phyloP scores from a whole-genome alignment of 2,797 vertebrate genomes.

The Sebastes hopkinsi region DNA sequence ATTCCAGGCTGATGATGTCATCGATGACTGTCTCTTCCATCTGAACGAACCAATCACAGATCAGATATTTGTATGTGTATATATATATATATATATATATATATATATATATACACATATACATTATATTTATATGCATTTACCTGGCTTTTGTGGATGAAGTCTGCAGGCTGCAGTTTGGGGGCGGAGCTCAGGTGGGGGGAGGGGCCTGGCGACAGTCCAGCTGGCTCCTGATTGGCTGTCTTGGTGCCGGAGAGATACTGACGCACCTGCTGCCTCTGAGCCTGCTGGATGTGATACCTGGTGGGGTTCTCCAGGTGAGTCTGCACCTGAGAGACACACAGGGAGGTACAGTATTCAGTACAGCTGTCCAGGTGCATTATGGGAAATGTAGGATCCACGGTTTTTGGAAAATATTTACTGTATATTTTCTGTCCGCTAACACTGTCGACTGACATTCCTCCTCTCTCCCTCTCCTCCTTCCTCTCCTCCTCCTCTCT shows the following conservation, averaged over 20 bases:
- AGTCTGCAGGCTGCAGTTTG: constrained; percentile 64
- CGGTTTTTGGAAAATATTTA: not conserved
- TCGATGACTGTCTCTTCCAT: constrained; percentile 89
- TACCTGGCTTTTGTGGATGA: constrained; percentile 84
- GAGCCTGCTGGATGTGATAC: constrained; percentile 91
- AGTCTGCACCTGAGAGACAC: constrained; percentile 85
- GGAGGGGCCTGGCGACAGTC: constrained; percentile 29
- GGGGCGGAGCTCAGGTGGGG: constrained; percentile 57
- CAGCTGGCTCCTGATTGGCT: constrained; percentile 73
- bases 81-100: too few relatives aligned
- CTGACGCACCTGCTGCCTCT: constrained; percentile 89
- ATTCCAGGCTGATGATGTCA: constrained; percentile 94
- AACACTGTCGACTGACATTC: too few relatives aligned
- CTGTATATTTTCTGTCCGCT: too few relatives aligned
- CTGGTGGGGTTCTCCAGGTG: constrained; percentile 92
- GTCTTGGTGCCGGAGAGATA: constrained; percentile 85
- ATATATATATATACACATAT: too few relatives aligned
- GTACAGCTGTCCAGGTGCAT: not conserved
- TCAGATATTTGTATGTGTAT: not conserved
- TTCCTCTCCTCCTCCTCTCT: too few relatives aligned
- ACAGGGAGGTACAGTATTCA: not conserved
- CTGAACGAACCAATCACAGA: constrained; percentile 71
- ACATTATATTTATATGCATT: not conserved
- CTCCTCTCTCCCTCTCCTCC: not conserved
- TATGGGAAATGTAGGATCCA: constrained; percentile 1